A percentile compares a stretch with the other conserved stretches of the same genome.
phyloP scores from a whole-genome alignment of 2,113 vertebrate genomes.

The Antechinus flavipes region DNA sequence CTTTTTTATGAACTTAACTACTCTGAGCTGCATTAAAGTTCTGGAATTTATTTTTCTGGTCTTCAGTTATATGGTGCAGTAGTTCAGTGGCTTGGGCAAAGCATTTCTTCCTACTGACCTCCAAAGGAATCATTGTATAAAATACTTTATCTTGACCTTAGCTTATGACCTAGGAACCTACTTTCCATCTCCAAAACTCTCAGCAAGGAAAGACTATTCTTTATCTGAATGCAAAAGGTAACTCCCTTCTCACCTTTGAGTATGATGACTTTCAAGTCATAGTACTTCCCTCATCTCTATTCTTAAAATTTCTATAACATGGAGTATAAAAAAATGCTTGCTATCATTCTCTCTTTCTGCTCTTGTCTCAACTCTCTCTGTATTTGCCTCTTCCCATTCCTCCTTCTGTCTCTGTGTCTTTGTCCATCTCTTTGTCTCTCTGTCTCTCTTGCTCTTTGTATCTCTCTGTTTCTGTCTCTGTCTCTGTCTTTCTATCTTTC shows the following conservation, averaged over 20 bases:
- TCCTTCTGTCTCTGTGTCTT: not conserved
- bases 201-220: not conserved
- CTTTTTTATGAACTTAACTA: not conserved
- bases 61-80: not conserved
- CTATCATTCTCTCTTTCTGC: not conserved
- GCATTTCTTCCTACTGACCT: not conserved
- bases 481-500: not conserved
- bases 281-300: not conserved
- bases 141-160: not conserved
- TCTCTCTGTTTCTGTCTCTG: not conserved
- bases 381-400: not conserved
- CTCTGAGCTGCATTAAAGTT: not conserved
- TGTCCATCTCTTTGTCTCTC: too few species aligned
- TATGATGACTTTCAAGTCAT: not conserved
- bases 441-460: too few species aligned
- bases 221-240: not conserved
- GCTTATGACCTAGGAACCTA: not conserved
- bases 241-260: not conserved
- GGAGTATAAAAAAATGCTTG: not conserved
- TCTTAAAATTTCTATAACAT: not conserved
- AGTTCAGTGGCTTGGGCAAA: not conserved
- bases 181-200: not conserved
- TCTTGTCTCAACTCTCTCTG: not conserved
- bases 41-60: not conserved
- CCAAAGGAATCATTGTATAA: not conserved